Evolutionary conservation across 1,140 invertebrate genomes (phyloP), one percentile per base, ranked within the genome.

Genomic region (Halyomorpha halys): DNA sequence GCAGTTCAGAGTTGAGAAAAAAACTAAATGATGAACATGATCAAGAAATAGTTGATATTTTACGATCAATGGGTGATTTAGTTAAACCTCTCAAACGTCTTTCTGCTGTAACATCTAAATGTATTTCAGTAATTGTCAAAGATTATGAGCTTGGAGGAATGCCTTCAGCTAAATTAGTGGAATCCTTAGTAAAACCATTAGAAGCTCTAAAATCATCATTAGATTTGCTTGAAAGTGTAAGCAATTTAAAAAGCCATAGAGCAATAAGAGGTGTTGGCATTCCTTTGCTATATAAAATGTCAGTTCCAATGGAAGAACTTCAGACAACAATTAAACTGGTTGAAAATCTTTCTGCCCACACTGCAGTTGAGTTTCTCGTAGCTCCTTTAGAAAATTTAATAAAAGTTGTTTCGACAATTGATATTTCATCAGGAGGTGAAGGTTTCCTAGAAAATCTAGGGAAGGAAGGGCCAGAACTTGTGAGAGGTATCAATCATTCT

Each of bases 351-450:
- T 71, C 70, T n/a, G 54, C 67, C 8, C 65, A 69, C 61, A 71
- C 68, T 27, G 68, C 67, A 3, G 70, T 80, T 13, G 76, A 80
- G 62, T 75, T 77, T 18, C 75, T 80, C 67, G 72, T 75, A 5
- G 71, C 72, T 8, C 77, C 78, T 0, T 66, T 78, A 8, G 76
- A 79, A 65, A 77, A 79, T 70, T 75, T 81, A n/a, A 73, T 79
- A 25, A 75, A 73, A 64, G 74, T 73, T 8, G 64, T 78, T 11
- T 73, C 73, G 0, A 73, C 74, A 25, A 69, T 76, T 66, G 69
- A 71, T 61, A 45, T 63, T 69, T 54, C 63, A 60, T 44, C 54
- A 56, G 44, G 30, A 3, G 63, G 59, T 27, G 56, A 54, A 30
- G 67, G 65, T 15, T 68, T 69, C 62, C 30, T 67, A 25, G 70